phyloP scores from a whole-genome alignment of 2,888 invertebrate genomes.

The Drosophila sordidula region DNA sequence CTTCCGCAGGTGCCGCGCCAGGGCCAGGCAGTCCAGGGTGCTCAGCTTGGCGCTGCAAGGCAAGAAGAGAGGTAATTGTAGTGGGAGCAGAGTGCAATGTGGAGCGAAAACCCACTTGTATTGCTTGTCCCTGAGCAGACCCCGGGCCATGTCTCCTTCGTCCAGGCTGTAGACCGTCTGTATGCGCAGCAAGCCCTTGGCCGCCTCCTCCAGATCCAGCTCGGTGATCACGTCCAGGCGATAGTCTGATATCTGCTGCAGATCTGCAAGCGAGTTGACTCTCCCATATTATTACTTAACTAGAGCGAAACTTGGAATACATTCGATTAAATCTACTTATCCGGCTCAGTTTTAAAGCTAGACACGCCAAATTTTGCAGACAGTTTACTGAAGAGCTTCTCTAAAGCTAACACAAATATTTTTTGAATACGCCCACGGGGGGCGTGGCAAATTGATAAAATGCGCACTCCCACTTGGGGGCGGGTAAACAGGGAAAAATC shows the following conservation, averaged over 20 bases:
- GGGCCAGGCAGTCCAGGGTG: conserved; percentile 42
- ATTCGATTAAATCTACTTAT: too few relatives aligned
- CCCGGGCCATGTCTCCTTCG: conserved; percentile 92
- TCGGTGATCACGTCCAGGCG: conserved; percentile 88
- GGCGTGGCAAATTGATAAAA: too few relatives aligned
- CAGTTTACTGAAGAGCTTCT: too few relatives aligned
- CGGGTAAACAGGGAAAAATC: too few relatives aligned
- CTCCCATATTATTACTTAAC: not conserved
- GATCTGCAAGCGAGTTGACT: not conserved
- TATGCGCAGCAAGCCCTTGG: conserved; percentile 93
- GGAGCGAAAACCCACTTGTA: conserved; percentile 87
- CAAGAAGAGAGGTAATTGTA: not conserved
- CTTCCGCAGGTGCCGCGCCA: conserved; percentile 35
- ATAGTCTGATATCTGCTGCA: conserved; percentile 51
- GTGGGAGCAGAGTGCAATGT: too few relatives aligned
- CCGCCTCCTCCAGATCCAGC: conserved; percentile 95
- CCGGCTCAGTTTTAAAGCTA: too few relatives aligned
- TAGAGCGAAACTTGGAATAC: too few relatives aligned
- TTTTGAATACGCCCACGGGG: too few relatives aligned
- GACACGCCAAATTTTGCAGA: too few relatives aligned
- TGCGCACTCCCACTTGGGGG: too few relatives aligned
- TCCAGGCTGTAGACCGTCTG: conserved; percentile 95
- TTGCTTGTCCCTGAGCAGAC: conserved; percentile 91
- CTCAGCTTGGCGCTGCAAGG: conserved; percentile 38
- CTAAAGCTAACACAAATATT: too few relatives aligned